Evolutionary conservation across 2,113 vertebrate species (phyloP), one percentile per base, ranked within the genome.

Genomic region (Montifringilla adamsi): DNA sequence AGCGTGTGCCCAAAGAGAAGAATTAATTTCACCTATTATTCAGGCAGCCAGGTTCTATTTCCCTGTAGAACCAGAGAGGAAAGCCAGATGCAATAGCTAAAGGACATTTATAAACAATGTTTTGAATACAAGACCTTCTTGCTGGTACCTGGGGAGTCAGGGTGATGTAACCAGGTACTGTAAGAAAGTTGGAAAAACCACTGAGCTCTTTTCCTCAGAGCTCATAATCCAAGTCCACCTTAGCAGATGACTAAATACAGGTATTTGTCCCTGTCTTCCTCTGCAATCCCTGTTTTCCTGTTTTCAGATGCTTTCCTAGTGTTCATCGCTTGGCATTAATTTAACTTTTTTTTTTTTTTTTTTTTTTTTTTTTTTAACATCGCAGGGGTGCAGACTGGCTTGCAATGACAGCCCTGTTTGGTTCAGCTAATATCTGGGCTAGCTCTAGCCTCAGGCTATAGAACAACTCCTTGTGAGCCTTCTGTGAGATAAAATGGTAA

Each of bases 361-460:
- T 52, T 69, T 84, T 41, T 53, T 66, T 87, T 79, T 78, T 90
- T 84, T 56, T 58, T 3, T 8, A 62, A 53, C n/a, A 52, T 90
- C 0, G 1, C 60, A 81, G 69, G 73, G 93, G 90, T 94, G 60
- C 85, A 96, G 85, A 78, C 83, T 89, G 72, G 69, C 80, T 96
- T 0, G 4, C 69, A 88, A 78, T 87, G 92, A 90, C 90, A 95
- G 69, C 28, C 86, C 46, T 94, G 73, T 81, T 95, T 95, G 93
- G 85, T 95, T 96, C 92, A 95, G 83, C 92, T 96, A 96, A 93
- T 97, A 96, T 92, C 93, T 93, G 94, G 93, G 95, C 92, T 97
- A 95, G 94, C 59, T 90, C 92, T 86, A 94, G 79, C 93, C 90
- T 78, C 64, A 89, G 91, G 95, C 90, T 89, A 78, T 79, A 49